Percentiles rank a stretch among this genome's conserved stretches.
These are phyloP conservation scores for Cerastis rubricosa DNA, from an alignment of 2,888 invertebrate species.

Conservation along the genomic window DNA sequence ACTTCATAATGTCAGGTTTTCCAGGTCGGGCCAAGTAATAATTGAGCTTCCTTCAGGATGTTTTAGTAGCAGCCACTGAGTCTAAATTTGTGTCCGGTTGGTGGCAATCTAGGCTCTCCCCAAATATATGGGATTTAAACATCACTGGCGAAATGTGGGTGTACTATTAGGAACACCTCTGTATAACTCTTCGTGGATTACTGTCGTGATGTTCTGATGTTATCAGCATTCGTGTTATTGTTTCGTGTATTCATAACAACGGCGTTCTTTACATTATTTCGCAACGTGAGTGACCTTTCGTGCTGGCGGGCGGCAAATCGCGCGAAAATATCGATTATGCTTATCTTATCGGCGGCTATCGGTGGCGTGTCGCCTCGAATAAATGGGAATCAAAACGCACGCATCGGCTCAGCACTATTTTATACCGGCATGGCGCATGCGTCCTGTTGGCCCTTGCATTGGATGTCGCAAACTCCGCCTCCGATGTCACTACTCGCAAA, in stretches of 20 bases:
- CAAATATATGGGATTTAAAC: not conserved
- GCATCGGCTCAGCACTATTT: constrained; percentile 69
- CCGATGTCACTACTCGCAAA: constrained; percentile 75
- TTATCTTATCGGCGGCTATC: constrained; percentile 84
- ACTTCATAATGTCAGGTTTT: not conserved
- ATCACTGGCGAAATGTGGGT: not conserved
- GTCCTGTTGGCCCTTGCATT: constrained; percentile 79
- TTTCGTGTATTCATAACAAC: constrained; percentile 73
- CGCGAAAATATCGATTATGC: constrained; percentile 87
- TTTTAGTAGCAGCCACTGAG: not conserved
- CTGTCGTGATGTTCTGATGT: constrained; percentile 17
- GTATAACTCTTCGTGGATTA: not conserved
- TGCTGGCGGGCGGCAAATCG: constrained; percentile 84
- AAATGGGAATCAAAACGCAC: constrained; percentile 81
- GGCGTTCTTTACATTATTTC: constrained; percentile 80
- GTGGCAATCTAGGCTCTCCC: not conserved
- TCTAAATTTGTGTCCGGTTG: not conserved
- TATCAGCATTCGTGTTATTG: constrained; percentile 68
- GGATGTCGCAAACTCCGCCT: constrained; percentile 86
- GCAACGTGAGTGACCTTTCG: constrained; percentile 88
- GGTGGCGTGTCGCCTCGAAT: constrained; percentile 85
- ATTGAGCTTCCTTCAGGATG: not conserved
- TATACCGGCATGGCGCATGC: constrained; percentile 80
- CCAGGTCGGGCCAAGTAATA: not conserved
- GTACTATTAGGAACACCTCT: not conserved